Evolutionary conservation across 2,797 vertebrate genomes (phyloP).

Genomic region (Neosilurus mollespiculum): DNA sequence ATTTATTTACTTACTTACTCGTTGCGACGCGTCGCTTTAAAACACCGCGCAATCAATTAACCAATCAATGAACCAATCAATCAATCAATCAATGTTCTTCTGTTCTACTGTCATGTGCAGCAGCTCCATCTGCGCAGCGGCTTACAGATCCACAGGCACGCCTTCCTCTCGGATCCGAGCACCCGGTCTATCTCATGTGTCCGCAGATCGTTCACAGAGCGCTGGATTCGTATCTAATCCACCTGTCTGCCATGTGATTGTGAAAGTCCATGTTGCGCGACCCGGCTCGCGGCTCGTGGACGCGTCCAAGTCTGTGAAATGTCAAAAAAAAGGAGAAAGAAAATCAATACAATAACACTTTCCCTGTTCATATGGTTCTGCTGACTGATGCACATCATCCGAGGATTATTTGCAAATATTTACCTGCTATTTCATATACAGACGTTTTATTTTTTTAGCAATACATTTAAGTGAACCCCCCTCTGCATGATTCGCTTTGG

Average conservation of each 20-base stretch:
- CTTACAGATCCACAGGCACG: not conserved
- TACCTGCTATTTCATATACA: not conserved
- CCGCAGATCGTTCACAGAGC: constrained; percentile 6
- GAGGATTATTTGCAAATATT: not conserved
- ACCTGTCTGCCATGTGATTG: constrained; percentile 38
- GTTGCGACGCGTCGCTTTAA: constrained; percentile 8
- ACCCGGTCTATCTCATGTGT: not conserved
- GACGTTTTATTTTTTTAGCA: not conserved
- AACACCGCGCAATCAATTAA: constrained; percentile 15
- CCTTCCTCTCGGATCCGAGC: constrained; percentile 12
- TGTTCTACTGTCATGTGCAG: constrained; percentile 47
- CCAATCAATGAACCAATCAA: not conserved
- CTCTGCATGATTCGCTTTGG: constrained; percentile 26
- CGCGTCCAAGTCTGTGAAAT: constrained; percentile 36
- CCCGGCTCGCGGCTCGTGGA: constrained; percentile 42
- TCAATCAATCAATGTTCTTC: constrained; percentile 27
- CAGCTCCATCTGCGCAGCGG: constrained; percentile 38
- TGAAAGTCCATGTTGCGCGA: constrained; percentile 54
- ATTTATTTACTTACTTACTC: too few species aligned
- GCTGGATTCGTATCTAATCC: constrained; percentile 14
- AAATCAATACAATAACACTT: not conserved
- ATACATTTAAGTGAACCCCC: not conserved
- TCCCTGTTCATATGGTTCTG: not conserved
- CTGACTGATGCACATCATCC: not conserved
- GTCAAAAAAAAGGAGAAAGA: not conserved